A percentile compares a stretch with the other conserved stretches of the same genome.
Conservation (phyloP, 1,140 invertebrate species). For the Patella vulgata region DNA sequence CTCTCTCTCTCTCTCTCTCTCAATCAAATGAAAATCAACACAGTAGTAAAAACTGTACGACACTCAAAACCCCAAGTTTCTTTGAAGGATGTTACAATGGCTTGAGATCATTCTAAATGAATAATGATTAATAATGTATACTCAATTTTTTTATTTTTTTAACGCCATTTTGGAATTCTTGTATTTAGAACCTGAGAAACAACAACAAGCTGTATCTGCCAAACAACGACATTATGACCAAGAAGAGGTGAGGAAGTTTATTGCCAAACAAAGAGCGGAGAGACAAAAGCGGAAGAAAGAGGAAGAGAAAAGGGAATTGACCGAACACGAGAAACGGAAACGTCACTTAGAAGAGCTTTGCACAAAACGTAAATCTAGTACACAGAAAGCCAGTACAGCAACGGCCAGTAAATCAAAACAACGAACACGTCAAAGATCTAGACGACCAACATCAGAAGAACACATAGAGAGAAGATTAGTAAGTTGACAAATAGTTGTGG, state of each 20-base stretch:
- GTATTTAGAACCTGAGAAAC: conserved; percentile 41
- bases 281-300: conserved; percentile 41
- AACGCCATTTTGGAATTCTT: conserved; percentile 6
- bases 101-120: no score
- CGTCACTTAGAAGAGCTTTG: conserved; percentile 47
- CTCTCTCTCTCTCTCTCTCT: no score
- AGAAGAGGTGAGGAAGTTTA: conserved; percentile 57
- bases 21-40: no score
- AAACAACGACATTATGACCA: conserved; percentile 62
- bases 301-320: conserved; percentile 42
- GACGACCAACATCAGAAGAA: no score
- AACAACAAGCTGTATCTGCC: conserved; percentile 35
- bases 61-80: no score
- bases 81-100: no score
- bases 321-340: conserved; percentile 44
- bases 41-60: no score
- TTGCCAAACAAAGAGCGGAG: conserved; percentile 56
- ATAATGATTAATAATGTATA: no score
- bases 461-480: no score
- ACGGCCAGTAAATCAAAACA: conserved; percentile 3
- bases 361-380: conserved; percentile 42
- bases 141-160: no score
- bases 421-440: not conserved
- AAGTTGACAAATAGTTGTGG: no score
- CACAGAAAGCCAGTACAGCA: conserved; percentile 9